Percentiles rank a stretch among this genome's conserved stretches.
Conservation (phyloP, 2,888 invertebrate species). For the Drosophila mimetica region DNA sequence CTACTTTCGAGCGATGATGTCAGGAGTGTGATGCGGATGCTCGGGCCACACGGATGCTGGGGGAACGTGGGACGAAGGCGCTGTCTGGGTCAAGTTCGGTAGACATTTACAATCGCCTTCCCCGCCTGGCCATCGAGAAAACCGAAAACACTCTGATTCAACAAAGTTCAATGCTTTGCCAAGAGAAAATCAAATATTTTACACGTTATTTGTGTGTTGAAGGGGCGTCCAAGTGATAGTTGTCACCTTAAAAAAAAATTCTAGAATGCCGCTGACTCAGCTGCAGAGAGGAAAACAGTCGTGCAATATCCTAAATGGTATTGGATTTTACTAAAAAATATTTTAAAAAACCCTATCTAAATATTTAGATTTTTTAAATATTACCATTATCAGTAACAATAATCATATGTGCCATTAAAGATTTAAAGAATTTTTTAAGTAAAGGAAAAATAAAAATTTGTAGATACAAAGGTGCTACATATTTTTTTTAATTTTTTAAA, state of each 20-base stretch:
- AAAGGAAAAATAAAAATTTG: no score
- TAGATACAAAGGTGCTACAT: no score
- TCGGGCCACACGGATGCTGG: conserved; percentile 21
- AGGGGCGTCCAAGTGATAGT: conserved; percentile 21
- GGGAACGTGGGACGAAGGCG: conserved; percentile 50
- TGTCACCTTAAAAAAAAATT: conserved; percentile 39
- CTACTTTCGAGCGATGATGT: conserved; percentile 51
- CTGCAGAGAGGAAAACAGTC: conserved; percentile 1
- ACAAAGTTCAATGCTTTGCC: conserved; percentile 55
- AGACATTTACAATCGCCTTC: conserved; percentile 48
- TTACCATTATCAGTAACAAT: no score
- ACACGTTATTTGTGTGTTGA: conserved; percentile 35
- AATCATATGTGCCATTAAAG: no score
- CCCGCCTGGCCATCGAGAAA: background rate
- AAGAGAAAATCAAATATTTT: conserved; percentile 51
- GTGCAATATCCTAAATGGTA: background rate
- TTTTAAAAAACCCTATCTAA: background rate
- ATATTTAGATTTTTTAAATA: background rate
- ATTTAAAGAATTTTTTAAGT: no score
- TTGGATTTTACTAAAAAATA: background rate
- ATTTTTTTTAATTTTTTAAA: background rate
- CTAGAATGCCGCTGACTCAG: conserved; percentile 29
- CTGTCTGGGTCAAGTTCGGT: conserved; percentile 74
- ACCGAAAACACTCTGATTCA: conserved; percentile 54
- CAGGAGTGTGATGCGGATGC: conserved; percentile 24